Evolutionary conservation across 2,797 vertebrate genomes (phyloP).

Genomic region (Gambusia yucatana): DNA sequence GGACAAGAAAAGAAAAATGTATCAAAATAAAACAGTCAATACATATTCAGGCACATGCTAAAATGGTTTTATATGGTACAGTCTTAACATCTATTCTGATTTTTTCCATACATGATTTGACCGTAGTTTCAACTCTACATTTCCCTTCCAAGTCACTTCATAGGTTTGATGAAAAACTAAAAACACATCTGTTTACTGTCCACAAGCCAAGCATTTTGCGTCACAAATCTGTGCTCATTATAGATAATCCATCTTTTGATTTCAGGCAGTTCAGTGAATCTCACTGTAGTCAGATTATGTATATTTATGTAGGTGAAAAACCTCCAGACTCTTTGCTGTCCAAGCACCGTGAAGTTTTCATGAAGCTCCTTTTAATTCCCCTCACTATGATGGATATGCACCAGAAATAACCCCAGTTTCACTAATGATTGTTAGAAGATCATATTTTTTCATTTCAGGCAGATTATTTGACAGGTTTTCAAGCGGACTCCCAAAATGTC

Average conservation of each 20-base stretch:
- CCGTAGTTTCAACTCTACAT: constrained; percentile 31
- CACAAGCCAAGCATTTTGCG: constrained; percentile 24
- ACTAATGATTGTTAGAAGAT: constrained; percentile 22
- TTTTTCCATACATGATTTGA: background rate
- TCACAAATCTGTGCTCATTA: constrained; percentile 48
- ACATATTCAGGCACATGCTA: background rate
- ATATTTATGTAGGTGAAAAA: constrained; percentile 48
- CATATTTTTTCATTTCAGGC: constrained; percentile 32
- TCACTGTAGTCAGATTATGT: constrained; percentile 42
- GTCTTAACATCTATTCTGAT: background rate
- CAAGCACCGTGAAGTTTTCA: constrained; percentile 55
- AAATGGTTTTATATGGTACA: background rate
- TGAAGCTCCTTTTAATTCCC: constrained; percentile 42
- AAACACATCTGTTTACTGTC: constrained; percentile 39
- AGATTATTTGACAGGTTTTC: constrained; percentile 30
- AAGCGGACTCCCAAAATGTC: constrained; percentile 32
- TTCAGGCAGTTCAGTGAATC: constrained; percentile 44
- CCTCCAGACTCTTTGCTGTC: constrained; percentile 37
- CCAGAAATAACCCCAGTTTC: constrained; percentile 34
- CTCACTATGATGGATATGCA: constrained; percentile 32
- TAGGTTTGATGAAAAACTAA: constrained; percentile 32
- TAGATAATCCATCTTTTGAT: constrained; percentile 32
- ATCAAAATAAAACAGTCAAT: background rate
- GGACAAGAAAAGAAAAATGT: background rate
- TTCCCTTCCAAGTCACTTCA: constrained; percentile 16